Evolutionary conservation across 2,888 invertebrate genomes (phyloP), one percentile per base, ranked within the genome.

Genomic region (Spicauda simplicius): DNA sequence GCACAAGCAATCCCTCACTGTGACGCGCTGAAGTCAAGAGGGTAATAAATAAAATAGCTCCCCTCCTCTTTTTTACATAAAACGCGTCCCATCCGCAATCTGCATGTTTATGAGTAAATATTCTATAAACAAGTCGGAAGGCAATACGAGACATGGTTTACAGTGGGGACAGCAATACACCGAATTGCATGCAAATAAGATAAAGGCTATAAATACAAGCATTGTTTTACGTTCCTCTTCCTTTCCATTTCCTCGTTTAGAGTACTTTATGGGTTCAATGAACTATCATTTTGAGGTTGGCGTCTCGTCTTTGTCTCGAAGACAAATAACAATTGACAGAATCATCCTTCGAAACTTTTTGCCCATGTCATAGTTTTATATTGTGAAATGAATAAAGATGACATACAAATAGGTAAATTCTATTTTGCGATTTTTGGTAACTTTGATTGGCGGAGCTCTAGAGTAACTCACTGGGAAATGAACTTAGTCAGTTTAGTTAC

Each of bases 31-130:
- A 84, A 88, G 87, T 90, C 88, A 89, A 89, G 90, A 88, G 88
- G 86, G 90, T 83, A 90, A 92, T 93, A 92, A 93, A 93, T 93
- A 92, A 91, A 91, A 91, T 80, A 78, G 84, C 84, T 87, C 86
- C 92, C 90, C 89, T 86, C 86, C 84, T 83, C 86, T 86, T 88
- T 91, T 91, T 88, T 84, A 89, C 88, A 91, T 91, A 92, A 92
- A 92, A 91, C 87, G 85, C 87, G 87, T 87, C 90, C 87, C 92
- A 87, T 90, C 89, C 91, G 86, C 92, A 92, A 92, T 92, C 92
- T 93, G 89, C 93, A 92, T 92, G 91, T 92, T 92, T 92, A 93
- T 92, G 91, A 90, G 90, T 81, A 87, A 88, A 91, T 90, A 91
- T 92, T 92, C 91, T 92, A 92, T 92, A 90, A 91, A 91, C 89